Evolutionary conservation across 2,888 invertebrate genomes (phyloP).

Genomic region (Chrysodeixis includens): DNA sequence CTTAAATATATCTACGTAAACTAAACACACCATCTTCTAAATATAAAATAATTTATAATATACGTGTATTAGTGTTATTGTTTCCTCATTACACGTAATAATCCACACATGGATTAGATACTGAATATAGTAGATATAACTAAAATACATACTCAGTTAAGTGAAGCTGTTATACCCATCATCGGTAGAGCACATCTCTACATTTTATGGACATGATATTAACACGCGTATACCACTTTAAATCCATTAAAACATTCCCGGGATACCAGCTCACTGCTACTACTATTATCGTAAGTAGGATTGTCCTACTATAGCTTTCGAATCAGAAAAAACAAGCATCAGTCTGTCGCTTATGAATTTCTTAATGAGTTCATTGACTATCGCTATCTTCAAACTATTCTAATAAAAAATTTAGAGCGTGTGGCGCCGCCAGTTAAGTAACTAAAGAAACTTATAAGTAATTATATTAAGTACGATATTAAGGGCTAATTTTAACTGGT

Average conservation of each 20-base stretch:
- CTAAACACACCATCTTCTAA: background rate
- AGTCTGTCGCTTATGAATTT: slow-evolving; percentile 67
- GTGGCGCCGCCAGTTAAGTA: slow-evolving; percentile 24
- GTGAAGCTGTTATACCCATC: slow-evolving; percentile 52
- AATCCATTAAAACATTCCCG: slow-evolving; percentile 83
- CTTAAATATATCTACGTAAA: slow-evolving; percentile 8
- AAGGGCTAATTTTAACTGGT: slow-evolving; percentile 7
- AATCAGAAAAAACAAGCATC: slow-evolving; percentile 63
- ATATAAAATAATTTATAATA: background rate
- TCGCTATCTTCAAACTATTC: slow-evolving; percentile 62
- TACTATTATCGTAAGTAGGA: slow-evolving; percentile 70
- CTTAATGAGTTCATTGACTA: slow-evolving; percentile 74
- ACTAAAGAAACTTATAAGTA: slow-evolving; percentile 12
- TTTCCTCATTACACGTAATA: slow-evolving; percentile 2
- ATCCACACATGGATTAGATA: background rate
- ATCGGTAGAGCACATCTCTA: slow-evolving; percentile 60
- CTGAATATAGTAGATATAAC: background rate
- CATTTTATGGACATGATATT: slow-evolving; percentile 77
- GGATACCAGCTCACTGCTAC: slow-evolving; percentile 73
- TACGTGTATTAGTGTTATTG: background rate
- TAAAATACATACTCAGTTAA: slow-evolving; percentile 48
- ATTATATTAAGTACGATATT: slow-evolving; percentile 4
- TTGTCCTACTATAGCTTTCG: slow-evolving; percentile 73
- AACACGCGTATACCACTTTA: slow-evolving; percentile 78
- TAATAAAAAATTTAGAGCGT: slow-evolving; percentile 59